These are phyloP conservation scores for Bombus pyrosoma DNA, from an alignment of 1,140 invertebrate genomes.

Conservation along the genomic window DNA sequence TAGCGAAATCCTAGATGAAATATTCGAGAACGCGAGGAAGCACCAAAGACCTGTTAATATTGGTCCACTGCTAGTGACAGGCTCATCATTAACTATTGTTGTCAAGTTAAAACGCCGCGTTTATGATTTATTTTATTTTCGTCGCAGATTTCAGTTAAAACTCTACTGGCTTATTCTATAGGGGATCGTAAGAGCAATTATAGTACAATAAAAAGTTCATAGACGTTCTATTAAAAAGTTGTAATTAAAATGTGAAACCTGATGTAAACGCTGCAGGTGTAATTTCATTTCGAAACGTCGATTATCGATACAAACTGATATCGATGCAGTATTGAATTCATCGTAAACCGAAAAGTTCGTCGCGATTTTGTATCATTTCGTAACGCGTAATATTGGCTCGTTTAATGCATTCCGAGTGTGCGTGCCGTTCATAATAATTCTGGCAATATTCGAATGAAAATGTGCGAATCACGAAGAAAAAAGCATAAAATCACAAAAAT, in stretches of 20 bases:
- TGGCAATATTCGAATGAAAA: not conserved
- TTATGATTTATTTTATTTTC: not conserved
- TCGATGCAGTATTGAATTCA: not conserved
- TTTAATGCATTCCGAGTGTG: not conserved
- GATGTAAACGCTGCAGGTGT: not conserved
- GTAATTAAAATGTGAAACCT: not conserved
- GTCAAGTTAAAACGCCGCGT: not conserved
- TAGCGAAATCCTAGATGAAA: not conserved
- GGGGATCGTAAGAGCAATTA: not conserved
- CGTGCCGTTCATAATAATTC: not conserved
- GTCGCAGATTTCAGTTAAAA: not conserved
- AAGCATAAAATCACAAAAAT: not conserved
- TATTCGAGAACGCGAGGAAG: not conserved
- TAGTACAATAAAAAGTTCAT: not conserved
- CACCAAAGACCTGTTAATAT: not conserved
- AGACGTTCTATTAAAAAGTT: not conserved
- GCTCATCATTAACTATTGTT: not conserved
- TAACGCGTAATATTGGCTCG: not conserved
- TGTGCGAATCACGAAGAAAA: not conserved
- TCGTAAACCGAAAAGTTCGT: not conserved
- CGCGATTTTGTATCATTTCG: not conserved
- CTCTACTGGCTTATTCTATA: not conserved
- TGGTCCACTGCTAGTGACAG: not conserved
- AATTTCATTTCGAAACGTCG: not conserved
- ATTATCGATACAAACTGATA: not conserved